Conservation (phyloP, 1,140 invertebrate species). For the Acromyrmex heyeri region DNA sequence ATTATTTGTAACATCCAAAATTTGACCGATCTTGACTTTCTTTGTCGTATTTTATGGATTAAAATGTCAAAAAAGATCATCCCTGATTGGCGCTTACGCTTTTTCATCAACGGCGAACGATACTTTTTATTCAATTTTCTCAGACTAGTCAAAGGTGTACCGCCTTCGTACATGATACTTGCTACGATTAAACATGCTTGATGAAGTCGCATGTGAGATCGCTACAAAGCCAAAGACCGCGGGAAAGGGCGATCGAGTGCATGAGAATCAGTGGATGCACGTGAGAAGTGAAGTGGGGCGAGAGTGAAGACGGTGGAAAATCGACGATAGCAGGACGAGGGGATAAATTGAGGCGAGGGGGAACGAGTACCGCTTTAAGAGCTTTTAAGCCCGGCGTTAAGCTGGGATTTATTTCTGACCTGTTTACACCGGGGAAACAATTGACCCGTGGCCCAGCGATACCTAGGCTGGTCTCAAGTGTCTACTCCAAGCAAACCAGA, state of each 20-base stretch:
- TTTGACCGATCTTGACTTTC: no score
- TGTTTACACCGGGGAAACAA: constrained; percentile 82
- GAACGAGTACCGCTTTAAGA: constrained; percentile 78
- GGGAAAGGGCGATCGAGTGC: constrained; percentile 35
- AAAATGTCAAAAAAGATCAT: not conserved
- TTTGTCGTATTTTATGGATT: not conserved
- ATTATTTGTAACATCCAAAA: no score
- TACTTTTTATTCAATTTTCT: not conserved
- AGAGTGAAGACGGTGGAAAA: constrained; percentile 68
- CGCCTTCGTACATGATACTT: not conserved
- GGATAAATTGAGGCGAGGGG: constrained; percentile 71
- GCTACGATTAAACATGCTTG: constrained; percentile 13
- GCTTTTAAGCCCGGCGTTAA: constrained; percentile 84
- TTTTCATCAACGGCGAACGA: not conserved
- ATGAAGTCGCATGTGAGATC: constrained; percentile 41
- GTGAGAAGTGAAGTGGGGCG: not conserved
- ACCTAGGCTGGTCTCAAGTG: constrained; percentile 49
- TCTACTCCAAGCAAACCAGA: constrained; percentile 69
- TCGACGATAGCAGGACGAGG: constrained; percentile 59
- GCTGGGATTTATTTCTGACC: constrained; percentile 83
- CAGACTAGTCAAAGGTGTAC: not conserved
- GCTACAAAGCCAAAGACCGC: constrained; percentile 35
- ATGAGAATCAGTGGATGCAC: constrained; percentile 31
- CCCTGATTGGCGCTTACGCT: not conserved
- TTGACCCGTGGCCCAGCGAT: constrained; percentile 75